Base-by-base conservation (phyloP, 2,888 invertebrate genomes). In the Cheilosia impressa region DNA sequence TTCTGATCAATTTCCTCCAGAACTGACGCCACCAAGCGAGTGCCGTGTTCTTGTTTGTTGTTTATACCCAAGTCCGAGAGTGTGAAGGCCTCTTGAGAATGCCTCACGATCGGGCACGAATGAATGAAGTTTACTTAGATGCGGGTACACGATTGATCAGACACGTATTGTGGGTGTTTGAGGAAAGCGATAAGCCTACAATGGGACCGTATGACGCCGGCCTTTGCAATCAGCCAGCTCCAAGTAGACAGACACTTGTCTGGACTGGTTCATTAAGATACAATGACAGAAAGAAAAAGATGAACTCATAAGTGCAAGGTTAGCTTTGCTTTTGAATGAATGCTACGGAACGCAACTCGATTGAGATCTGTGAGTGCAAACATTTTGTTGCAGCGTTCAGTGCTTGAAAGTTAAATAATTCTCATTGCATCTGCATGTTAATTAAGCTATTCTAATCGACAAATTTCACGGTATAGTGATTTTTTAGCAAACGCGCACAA, bases 361-460 rank as follows among this genome's bases (percentile, higher is more conserved):
- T 38, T 38, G 4, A 6, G 17, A 5, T n/a, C 1, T 17, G 17
- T 19, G 47, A 10, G 19, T 13, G 15, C 27, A 52, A 50, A 52
- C 24, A 24, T 52, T 6, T 13, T 50, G 10, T 24, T 13, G 9
- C 2, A 31, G 22, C 52, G 15, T 2, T 15, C 9, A 1, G 24
- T 41, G 41, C 31, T 38, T 27, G 27, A 7, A 27, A 27, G 27
- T 6, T 27, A 27, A 5, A 27, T 9, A 57, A 47, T 65, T 57
- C 27, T 24, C 19, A 65, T 65, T 66, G 50, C 57, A 41, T 68
- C 68, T 78, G 63, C 75, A 65, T 75, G 9, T 53, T 65, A 79
- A 80, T 80, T 66, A 65, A 71, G 71, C 24, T 75, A 22, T 71
- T 75, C 58, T 84, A 84, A 84, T 79, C 53, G 75, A 71, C 65